Evolutionary conservation across 1,140 invertebrate species (phyloP), one percentile per base, ranked within the genome.

Genomic region (Colletes latitarsis): DNA sequence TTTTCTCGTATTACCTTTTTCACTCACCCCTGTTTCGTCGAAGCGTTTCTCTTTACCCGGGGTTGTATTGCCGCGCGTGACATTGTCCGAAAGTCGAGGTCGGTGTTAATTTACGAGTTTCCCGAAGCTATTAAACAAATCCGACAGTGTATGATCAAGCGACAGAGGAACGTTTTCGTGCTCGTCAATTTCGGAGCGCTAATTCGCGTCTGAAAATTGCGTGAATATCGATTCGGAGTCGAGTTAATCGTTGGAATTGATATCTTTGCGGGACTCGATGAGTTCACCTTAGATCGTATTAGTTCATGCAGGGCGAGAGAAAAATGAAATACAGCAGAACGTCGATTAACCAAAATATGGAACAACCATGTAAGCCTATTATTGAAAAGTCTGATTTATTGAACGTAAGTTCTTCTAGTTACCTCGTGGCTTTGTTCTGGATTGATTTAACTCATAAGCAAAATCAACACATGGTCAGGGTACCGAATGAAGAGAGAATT

Each of bases 51-150:
- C 52, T 76, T 76, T 68, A 76, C n/a, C 74, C 74, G 62, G 21
- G 21, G 73, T 75, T 75, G 66, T 75, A 63, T 30, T 39, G 63
- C 30, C 74, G 74, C 19, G 41, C 12, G 74, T 67, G 66, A 60
- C 67, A 53, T 17, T 53, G 43, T 43, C 58, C 67, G 66, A 77
- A n/a, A 62, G 53, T 77, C 66, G 67, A 58, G 17, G 30, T 3
- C 2, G 46, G 0, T 1, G 75, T 49, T 77, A 71, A 77, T 77
- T 77, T 71, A 77, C 76, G 55, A 62, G 55, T 57, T 70, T 77
- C 67, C 76, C 67, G 67, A 17, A 60, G 66, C 67, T 77, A 71
- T 77, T 70, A 71, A 71, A 77, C 67, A 53, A 71, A 68, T 68
- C 63, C 74, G 55, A 69, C 49, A 19, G 10, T 5, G 21, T 6